Evolutionary conservation across 2,113 vertebrate species (phyloP), one percentile per base, ranked within the genome.

Genomic region (Ophthalmolycus amberensis): DNA sequence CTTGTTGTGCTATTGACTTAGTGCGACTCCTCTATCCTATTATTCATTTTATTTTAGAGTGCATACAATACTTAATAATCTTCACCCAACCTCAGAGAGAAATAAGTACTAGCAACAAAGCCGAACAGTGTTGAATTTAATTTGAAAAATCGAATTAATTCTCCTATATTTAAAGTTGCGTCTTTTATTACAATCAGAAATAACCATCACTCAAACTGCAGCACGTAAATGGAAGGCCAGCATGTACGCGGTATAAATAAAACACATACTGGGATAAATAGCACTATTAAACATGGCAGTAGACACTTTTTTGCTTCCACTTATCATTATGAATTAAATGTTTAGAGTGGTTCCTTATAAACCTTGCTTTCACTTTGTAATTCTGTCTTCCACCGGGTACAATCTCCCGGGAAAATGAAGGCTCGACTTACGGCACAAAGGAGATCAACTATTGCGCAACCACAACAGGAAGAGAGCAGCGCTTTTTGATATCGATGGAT

Each of bases 1-100:
- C 18, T 25, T 22, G 22, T 16, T 68, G 54, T 12, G 29, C 54
- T 73, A 69, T 62, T 56, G 7, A 37, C 52, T 73, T 74, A 65
- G 34, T 84, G 60, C 42, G 4, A 70, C 38, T 69, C 29, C 22
- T 69, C 25, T 76, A 22, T 62, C 81, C 54, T 14, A 16, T 58
- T 72, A 34, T 59, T 15, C 44, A 14, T 56, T 50, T 15, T 59
- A 22, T 27, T 82, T 54, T 37, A 65, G 22, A 4, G 44, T 29
- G 42, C 32, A n/a, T 50, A 11, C 25, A 52, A 64, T 32, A 34
- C 52, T 29, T 2, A 52, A 27, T 29, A 14, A 15, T 58, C 1
- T 52, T 18, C 10, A 25, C 32, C 37, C 40, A 14, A 42, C 4
- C 34, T 27, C 37, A 4, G 6, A 8, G 15, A 74, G 11, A 64